Evolutionary conservation across 2,888 invertebrate genomes (phyloP), one percentile per base, ranked within the genome.

Genomic region (Prenolepis imparis): DNA sequence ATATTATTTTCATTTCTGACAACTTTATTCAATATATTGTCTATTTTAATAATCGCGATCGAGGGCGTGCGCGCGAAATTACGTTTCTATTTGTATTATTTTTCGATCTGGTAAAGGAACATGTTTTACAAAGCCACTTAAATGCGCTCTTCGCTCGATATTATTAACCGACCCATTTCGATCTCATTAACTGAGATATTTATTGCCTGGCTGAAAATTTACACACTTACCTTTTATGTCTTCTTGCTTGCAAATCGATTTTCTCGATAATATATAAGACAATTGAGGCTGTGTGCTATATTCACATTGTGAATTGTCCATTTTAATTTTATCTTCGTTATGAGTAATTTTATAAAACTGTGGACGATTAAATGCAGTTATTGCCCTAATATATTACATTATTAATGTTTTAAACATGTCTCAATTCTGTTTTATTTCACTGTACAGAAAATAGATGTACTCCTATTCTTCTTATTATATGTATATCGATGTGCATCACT

Each of bases 131-230:
- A 81, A 80, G 21, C 48, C 24, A 66, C 74, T 82, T 55, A 48
- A 41, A 18, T 28, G 80, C 63, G 70, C 55, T 70, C 41, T 78
- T 67, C 70, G 55, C 55, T 61, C 18, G 48, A 82, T 68, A 66
- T 59, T 84, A 80, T 89, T 87, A 82, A 74, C 11, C 15, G 15
- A n/a, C 57, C 48, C 57, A 18, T 44, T 81, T 44, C 18, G n/a
- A 41, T 72, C 72, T 85, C 66, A 81, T 88, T 82, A 70, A 57
- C 28, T 12, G 36, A 73, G 74, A 85, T 89, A 84, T 84, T 89
- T 85, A 66, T 87, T 78, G 18, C 28, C 36, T 28, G 61, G 18
- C 32, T 44, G 57, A 72, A 75, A 32, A 64, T 72, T 82, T 64
- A 18, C 41, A 82, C 85, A 84, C 82, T 83, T 88, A 83, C 83